Evolutionary conservation across 2,888 invertebrate species (phyloP).

Genomic region (Polietes domitor): DNA sequence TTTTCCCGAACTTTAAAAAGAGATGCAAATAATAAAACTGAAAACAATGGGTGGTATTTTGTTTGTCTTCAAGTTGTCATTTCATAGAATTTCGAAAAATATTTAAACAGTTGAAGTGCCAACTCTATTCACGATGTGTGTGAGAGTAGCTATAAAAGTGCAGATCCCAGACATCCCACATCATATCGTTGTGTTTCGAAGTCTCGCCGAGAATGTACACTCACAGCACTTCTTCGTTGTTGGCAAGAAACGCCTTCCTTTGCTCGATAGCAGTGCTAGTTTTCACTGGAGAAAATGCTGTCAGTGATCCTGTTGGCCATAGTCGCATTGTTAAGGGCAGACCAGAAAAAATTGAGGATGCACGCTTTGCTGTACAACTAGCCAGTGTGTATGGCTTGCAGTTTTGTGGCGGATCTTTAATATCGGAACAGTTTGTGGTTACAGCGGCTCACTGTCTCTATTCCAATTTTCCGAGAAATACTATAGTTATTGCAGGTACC

Average conservation of each 20-base stretch:
- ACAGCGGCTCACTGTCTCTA: constrained; percentile 4
- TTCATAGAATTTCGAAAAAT: too few species aligned
- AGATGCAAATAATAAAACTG: too few species aligned
- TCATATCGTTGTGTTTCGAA: neutral
- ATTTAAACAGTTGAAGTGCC: too few species aligned
- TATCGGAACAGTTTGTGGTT: neutral
- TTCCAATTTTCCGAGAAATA: neutral
- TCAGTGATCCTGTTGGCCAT: neutral
- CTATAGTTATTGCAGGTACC: neutral
- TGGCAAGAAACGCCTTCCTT: neutral
- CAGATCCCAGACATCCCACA: neutral
- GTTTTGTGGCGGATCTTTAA: neutral
- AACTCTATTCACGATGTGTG: too few species aligned
- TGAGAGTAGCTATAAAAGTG: neutral
- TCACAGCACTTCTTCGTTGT: too few species aligned
- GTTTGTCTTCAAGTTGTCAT: too few species aligned
- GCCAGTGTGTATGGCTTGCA: neutral
- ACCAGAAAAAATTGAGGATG: neutral
- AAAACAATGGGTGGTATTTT: too few species aligned
- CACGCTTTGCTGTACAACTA: neutral
- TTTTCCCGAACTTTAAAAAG: too few species aligned
- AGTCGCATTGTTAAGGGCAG: constrained; percentile 11
- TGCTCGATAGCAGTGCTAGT: neutral
- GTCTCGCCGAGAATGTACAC: neutral
- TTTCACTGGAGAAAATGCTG: neutral